A percentile compares a stretch with the other conserved stretches of the same genome.
phyloP scores from a whole-genome alignment of 2,797 vertebrate species.

The Notamacropus eugenii region DNA sequence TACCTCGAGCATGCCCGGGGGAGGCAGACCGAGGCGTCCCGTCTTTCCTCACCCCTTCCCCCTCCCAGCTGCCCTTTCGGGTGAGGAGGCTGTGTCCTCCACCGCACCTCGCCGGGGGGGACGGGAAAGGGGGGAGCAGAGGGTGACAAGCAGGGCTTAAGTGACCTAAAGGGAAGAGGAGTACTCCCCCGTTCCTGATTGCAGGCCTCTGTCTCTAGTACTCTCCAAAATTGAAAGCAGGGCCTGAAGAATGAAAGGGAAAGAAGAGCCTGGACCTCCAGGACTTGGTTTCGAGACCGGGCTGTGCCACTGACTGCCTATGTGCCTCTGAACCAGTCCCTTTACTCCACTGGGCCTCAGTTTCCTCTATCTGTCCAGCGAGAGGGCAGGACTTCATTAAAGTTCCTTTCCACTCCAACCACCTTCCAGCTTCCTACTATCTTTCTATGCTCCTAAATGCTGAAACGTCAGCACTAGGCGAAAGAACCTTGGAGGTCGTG shows the following conservation, averaged over 20 bases:
- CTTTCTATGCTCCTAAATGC: neutral
- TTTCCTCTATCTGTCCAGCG: neutral
- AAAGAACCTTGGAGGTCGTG: neutral
- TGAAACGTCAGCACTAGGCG: neutral
- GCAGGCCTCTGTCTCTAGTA: conserved; percentile 26
- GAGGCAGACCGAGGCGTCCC: neutral
- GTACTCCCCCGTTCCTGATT: neutral
- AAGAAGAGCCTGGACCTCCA: neutral
- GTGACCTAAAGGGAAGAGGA: neutral
- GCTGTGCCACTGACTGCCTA: neutral
- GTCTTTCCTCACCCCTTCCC: neutral
- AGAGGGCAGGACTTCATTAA: neutral
- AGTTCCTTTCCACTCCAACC: neutral
- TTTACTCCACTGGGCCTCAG: neutral
- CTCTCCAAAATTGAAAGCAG: neutral
- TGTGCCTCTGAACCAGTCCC: neutral
- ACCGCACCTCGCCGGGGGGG: neutral
- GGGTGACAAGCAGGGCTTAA: neutral
- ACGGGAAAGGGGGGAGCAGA: neutral
- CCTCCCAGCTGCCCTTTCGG: neutral
- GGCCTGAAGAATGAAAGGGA: neutral
- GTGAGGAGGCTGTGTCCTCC: neutral
- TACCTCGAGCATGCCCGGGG: conserved; percentile 2
- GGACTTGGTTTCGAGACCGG: neutral
- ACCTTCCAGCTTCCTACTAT: too few relatives aligned